Conservation (phyloP, 2,797 vertebrate species). For the Scolopax rusticola region DNA sequence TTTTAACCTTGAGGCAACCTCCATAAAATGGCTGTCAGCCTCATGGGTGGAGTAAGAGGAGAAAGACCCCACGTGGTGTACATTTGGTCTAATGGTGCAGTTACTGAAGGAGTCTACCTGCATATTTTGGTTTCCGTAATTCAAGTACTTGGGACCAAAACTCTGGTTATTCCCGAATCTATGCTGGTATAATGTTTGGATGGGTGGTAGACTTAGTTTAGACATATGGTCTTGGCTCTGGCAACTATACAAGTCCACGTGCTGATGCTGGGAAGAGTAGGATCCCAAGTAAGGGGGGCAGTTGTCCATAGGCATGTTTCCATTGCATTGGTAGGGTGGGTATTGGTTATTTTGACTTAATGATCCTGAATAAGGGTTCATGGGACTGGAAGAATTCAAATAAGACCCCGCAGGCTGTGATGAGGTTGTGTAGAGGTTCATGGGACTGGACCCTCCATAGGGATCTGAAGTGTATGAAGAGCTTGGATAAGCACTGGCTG, state of each 20-base stretch:
- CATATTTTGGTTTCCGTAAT: slow-evolving; percentile 86
- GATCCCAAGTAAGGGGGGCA: slow-evolving; percentile 83
- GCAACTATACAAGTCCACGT: slow-evolving; percentile 88
- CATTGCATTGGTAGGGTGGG: slow-evolving; percentile 90
- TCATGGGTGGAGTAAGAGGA: slow-evolving; percentile 81
- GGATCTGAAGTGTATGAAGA: slow-evolving; percentile 86
- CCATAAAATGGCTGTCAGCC: slow-evolving; percentile 83
- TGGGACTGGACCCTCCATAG: slow-evolving; percentile 81
- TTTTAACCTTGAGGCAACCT: slow-evolving; percentile 82
- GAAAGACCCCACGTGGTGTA: slow-evolving; percentile 84
- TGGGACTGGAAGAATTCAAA: slow-evolving; percentile 87
- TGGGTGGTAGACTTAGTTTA: slow-evolving; percentile 81
- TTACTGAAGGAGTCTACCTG: slow-evolving; percentile 89
- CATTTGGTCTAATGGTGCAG: slow-evolving; percentile 82
- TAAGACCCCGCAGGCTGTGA: slow-evolving; percentile 86
- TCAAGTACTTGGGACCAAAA: slow-evolving; percentile 87
- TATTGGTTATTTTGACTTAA: slow-evolving; percentile 84
- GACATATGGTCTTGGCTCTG: slow-evolving; percentile 81
- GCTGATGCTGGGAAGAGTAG: slow-evolving; percentile 88
- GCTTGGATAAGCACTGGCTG: slow-evolving; percentile 83
- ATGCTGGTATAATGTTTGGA: slow-evolving; percentile 88
- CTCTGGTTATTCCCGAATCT: slow-evolving; percentile 85
- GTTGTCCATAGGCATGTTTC: slow-evolving; percentile 86
- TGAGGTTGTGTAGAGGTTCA: slow-evolving; percentile 84
- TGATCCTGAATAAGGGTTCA: slow-evolving; percentile 81